Conservation (phyloP, 2,888 invertebrate species). For the Xylocampa areola region DNA sequence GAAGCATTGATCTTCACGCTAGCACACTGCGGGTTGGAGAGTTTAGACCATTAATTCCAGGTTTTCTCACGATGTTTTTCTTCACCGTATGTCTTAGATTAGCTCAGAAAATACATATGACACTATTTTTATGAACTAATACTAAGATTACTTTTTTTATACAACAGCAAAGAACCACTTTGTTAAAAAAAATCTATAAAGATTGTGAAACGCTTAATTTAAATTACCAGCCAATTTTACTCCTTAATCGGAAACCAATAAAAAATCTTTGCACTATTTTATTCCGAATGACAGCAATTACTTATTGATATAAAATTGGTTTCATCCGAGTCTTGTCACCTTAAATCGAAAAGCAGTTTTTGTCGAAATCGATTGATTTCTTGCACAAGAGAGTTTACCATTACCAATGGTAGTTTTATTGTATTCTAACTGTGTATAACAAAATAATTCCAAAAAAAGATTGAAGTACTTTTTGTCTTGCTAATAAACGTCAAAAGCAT, state of each 20-base stretch:
- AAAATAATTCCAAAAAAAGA: slow-evolving; percentile 18
- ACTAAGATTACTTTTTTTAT: too few relatives aligned
- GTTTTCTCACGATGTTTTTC: too few relatives aligned
- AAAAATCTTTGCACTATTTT: slow-evolving; percentile 6
- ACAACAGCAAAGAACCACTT: too few relatives aligned
- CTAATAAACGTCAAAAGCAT: slow-evolving; percentile 19
- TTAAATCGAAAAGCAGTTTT: slow-evolving; percentile 46
- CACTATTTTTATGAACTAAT: too few relatives aligned
- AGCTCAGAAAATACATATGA: too few relatives aligned
- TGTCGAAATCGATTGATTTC: slow-evolving; percentile 33
- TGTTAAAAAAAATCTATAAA: too few relatives aligned
- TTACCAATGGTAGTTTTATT: slow-evolving; percentile 11
- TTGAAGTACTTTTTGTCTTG: slow-evolving; percentile 30
- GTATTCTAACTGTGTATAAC: slow-evolving; percentile 10
- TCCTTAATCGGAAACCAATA: slow-evolving; percentile 20
- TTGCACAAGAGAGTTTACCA: slow-evolving; percentile 16
- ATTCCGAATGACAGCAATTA: slow-evolving; percentile 6
- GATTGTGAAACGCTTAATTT: too few relatives aligned
- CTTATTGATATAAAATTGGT: slow-evolving; percentile 6
- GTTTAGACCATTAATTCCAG: too few relatives aligned
- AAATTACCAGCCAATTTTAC: slow-evolving; percentile 26
- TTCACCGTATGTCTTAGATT: too few relatives aligned
- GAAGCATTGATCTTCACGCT: too few relatives aligned
- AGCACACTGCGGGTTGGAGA: too few relatives aligned
- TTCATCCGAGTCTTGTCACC: slow-evolving; percentile 28